Evolutionary conservation across 1,140 invertebrate genomes (phyloP), one percentile per base, ranked within the genome.

Genomic region (Galleria mellonella): DNA sequence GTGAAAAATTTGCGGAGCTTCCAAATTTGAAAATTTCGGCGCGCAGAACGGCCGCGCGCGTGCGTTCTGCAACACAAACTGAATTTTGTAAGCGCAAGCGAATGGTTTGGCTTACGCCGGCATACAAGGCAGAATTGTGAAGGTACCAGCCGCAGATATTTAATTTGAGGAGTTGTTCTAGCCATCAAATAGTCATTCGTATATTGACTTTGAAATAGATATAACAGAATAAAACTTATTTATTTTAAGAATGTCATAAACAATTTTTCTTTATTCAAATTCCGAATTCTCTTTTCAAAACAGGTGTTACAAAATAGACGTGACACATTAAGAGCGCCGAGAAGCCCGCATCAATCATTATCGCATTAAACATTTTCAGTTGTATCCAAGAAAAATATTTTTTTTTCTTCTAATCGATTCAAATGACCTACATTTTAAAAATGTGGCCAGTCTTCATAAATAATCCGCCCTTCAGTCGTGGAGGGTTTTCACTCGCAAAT

Each of bases 41-140:
- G 72, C 74, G 70, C 55, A 57, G 64, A 53, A 58, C 79, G 75
- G 72, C 71, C 75, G 75, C 62, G 75, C 79, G 75, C 79, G 63
- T 62, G 71, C 76, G 69, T 64, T 71, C 73, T 74, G 66, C 73
- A 60, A 59, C 66, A 72, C 75, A 60, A 77, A 82, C 75, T 82
- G 77, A 79, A 71, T 82, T 79, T 78, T 72, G 75, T 76, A 66
- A 68, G 79, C 78, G 75, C 72, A 72, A 59, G 55, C 68, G 68
- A 74, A 63, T 58, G 71, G 66, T 65, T 69, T 61, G 55, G 55
- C 63, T 51, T 52, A 53, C 48, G 47, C 35, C 35, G 35, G 32
- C 50, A 50, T 51, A 49, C 53, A 43, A 56, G 42, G 55, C 68
- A 76, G 70, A 66, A 75, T 59, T 67, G 77, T 67, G 72, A 82